Base-by-base conservation (phyloP, 2,797 vertebrate species). In the Semotilus atromaculatus region DNA sequence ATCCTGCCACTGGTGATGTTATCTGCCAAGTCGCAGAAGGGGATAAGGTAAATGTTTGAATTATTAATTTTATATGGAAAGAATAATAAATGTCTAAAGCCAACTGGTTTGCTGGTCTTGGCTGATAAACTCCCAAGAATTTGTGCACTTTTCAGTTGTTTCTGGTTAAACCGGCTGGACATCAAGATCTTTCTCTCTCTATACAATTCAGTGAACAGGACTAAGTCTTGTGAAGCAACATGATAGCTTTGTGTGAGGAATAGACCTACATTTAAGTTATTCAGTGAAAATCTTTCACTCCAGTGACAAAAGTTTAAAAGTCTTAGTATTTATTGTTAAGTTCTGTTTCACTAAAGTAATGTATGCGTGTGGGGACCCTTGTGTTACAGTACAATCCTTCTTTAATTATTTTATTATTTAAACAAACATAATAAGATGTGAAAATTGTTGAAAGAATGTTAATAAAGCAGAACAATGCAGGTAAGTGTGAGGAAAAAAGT, bases 11-110 rank as follows among this genome's bases (percentile, higher is more conserved):
- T 0, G 97, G 97, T 48, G 97, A 99, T 68, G 93, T 98, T 81
- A 98, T 99, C 92, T 98, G 97, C 89, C 96, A 98, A 18, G 96
- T 99, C 3, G 97, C 98, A 2, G 98, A 98, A 90, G 98, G 97
- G 0, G 94, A 96, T 74, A 95, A 96, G 96, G 98, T 99, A 60
- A 18, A 85, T 48, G 34, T 29, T 7, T 34, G 21, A 26, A 23
- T 18, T 51, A 51, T 34, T 36, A 3, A n/a, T 11, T 36, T 40
- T 79, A n/a, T 48, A 36, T 23, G 2, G 3, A 38, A 70, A 53
- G 14, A 77, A 40, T 60, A 40, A 43, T 9, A 38, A 36, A 60
- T 19, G 34, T 40, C 53, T 19, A 38, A 19, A 60, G 40, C 19
- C 19, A 34, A 21, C 26, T 48, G 38, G 38, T 38, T 38, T 38